Conservation (phyloP, 2,797 vertebrate genomes). For the Coregonus suidteri region DNA sequence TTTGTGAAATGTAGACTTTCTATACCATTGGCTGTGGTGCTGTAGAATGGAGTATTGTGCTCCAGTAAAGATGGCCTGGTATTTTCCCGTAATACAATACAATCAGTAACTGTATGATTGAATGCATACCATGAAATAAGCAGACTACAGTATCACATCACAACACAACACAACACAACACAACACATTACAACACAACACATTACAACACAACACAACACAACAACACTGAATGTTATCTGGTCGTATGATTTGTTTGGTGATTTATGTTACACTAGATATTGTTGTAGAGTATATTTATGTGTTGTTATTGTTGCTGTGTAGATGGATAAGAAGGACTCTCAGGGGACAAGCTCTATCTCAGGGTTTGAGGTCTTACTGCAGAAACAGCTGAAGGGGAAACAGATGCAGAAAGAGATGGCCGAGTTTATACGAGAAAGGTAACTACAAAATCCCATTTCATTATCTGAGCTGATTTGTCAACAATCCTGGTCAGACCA, state of each 20-base stretch:
- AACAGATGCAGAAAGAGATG: slow-evolving; percentile 99
- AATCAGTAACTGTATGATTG: too few species aligned
- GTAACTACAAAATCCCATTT: slow-evolving; percentile 63
- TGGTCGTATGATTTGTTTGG: background rate
- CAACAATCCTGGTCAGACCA: background rate
- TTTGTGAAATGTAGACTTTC: background rate
- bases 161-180: too few species aligned
- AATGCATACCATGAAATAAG: background rate
- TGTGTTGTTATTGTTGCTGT: slow-evolving; percentile 27
- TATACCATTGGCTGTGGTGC: background rate
- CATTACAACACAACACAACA: background rate
- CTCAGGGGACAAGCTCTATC: slow-evolving; percentile 85
- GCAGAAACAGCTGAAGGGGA: slow-evolving; percentile 96
- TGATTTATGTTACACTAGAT: background rate
- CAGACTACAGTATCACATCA: too few species aligned
- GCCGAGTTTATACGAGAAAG: slow-evolving; percentile 95
- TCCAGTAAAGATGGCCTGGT: too few species aligned
- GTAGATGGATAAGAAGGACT: slow-evolving; percentile 91
- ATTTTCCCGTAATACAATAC: too few species aligned
- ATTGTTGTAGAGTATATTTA: slow-evolving; percentile 27
- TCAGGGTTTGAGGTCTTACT: slow-evolving; percentile 95
- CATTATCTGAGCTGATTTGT: background rate
- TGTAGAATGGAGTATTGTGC: background rate
- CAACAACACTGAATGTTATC: background rate
- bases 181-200: background rate